phyloP scores from a whole-genome alignment of 1,140 invertebrate genomes.

The Pteromalus puparum region DNA sequence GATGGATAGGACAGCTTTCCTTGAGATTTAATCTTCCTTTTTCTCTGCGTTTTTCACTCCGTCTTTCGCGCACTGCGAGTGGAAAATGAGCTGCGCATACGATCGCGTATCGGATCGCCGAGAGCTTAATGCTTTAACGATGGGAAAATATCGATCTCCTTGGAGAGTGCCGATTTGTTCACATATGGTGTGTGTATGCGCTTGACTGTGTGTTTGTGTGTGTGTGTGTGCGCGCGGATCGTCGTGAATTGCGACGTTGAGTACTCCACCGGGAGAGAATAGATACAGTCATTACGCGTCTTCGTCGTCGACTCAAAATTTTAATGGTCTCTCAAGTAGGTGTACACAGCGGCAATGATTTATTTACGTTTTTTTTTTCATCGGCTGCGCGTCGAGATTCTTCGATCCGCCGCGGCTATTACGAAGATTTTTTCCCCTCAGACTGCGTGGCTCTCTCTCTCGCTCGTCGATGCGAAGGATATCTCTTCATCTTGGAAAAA shows the following conservation, averaged over 20 bases:
- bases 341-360: background rate
- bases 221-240: no score
- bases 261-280: background rate
- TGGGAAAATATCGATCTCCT: slow-evolving; percentile 42
- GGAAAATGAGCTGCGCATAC: slow-evolving; percentile 12
- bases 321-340: background rate
- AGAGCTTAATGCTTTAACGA: slow-evolving; percentile 7
- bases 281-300: slow-evolving; percentile 1
- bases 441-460: slow-evolving; percentile 2
- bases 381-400: background rate
- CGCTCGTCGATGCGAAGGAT: background rate
- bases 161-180: background rate
- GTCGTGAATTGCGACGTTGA: background rate
- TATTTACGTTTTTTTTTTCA: slow-evolving; percentile 7
- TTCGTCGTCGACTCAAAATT: slow-evolving; percentile 1
- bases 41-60: background rate
- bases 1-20: slow-evolving; percentile 37
- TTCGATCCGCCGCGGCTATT: background rate
- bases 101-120: slow-evolving; percentile 10
- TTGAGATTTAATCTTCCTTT: slow-evolving; percentile 32
- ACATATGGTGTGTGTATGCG: background rate
- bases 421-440: background rate
- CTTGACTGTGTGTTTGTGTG: background rate
- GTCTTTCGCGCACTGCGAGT: background rate
- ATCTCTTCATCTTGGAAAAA: slow-evolving; percentile 1